A percentile compares a stretch with the other conserved stretches of the same genome.
Evolutionary conservation across 2,888 invertebrate genomes (phyloP).

Genomic region (Noctua janthe): DNA sequence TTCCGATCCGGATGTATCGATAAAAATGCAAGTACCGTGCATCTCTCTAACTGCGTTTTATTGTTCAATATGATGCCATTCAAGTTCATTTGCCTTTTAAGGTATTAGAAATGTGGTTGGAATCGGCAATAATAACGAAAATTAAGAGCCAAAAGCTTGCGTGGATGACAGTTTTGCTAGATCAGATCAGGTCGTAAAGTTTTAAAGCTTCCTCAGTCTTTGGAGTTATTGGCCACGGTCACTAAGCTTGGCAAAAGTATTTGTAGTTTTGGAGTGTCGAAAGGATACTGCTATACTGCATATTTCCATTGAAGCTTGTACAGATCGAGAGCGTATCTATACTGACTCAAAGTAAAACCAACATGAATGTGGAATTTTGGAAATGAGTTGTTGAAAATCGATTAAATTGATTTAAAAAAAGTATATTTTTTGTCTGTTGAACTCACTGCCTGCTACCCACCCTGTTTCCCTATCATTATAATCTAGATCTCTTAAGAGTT

Average conservation of each 20-base stretch:
- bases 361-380: not conserved
- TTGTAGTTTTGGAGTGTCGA: not conserved
- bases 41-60: constrained; percentile 6
- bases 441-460: too few species aligned
- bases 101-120: constrained; percentile 5
- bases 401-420: not conserved
- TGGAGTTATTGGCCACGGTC: not conserved
- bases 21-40: not conserved
- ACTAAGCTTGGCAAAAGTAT: not conserved
- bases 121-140: not conserved
- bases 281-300: not conserved
- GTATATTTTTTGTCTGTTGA: too few species aligned
- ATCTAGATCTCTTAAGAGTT: not conserved
- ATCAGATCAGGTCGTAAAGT: not conserved
- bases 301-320: not conserved
- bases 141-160: not conserved
- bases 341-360: not conserved
- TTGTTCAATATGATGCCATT: constrained; percentile 11
- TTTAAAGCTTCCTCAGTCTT: constrained; percentile 1
- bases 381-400: not conserved
- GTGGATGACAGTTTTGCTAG: not conserved
- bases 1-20: not conserved
- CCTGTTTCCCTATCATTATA: too few species aligned
- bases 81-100: constrained; percentile 42
- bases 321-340: not conserved